Base-by-base conservation (phyloP, 2,888 invertebrate species). In the Eurytoma adleriae region DNA sequence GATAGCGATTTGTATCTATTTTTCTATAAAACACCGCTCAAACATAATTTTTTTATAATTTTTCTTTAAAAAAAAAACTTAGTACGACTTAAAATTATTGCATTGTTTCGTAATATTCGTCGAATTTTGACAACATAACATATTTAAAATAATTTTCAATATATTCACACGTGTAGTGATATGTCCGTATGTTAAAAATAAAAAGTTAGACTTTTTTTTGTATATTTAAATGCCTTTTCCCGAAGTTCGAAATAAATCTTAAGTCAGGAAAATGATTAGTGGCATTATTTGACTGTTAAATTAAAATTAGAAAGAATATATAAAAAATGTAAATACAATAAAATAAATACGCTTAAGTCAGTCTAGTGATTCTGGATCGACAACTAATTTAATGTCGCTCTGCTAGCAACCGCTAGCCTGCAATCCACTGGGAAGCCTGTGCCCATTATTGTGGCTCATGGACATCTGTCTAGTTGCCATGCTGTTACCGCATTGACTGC, bases 401-500 rank as follows among this genome's bases (percentile, higher is more conserved):
- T 83, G 88, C 85, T 90, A 90, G 86, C 89, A 89, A 61, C 88
- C 85, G 48, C 86, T 86, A 5, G 85, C 84, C 80, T 88, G 85
- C 79, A 90, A 85, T 61, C 89, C 90, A 16, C 87, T 87, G 18
- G 89, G 87, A 75, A 89, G 85, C 78, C 86, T 88, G 76, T 89
- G 88, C 0, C 87, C 88, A 69, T 88, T 86, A 76, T 83, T 85
- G 66, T 88, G 83, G 80, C 87, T 89, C 85, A 90, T 88, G 61
- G 85, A 86, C 20, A 90, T 80, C 80, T 90, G 90, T 69, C 90
- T 87, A 10, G 87, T 88, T 0, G 89, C 87, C 89, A 90, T 90
- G 20, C 90, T 89, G 13, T 89, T 88, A 0, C 89, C 89, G 20
- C 90, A 90, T 89, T 94, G 94, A 89, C 94, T 94, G 3, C 96